Conservation (phyloP, 2,113 vertebrate species). For the Clarias batrachus region DNA sequence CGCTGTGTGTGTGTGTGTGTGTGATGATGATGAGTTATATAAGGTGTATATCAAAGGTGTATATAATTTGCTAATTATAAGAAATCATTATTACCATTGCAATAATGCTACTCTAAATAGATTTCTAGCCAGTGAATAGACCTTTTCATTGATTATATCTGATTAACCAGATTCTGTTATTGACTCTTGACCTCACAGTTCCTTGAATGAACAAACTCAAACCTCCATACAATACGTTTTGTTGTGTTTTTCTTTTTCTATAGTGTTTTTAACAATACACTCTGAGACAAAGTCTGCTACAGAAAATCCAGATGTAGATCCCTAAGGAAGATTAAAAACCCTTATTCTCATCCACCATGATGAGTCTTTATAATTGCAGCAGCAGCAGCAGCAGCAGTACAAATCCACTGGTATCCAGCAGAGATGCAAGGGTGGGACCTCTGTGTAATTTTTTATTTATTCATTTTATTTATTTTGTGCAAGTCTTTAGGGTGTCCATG, state of each 20-base stretch:
- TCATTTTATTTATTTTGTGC: not conserved
- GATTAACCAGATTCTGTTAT: not conserved
- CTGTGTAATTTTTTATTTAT: not conserved
- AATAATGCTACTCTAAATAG: not conserved
- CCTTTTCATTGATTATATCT: not conserved
- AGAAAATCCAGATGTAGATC: not conserved
- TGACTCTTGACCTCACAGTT: not conserved
- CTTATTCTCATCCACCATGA: not conserved
- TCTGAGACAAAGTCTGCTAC: not conserved
- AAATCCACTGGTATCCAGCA: not conserved
- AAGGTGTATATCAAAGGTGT: not conserved
- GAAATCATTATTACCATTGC: not conserved
- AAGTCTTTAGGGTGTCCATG: conserved; percentile 3
- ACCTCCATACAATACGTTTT: not conserved
- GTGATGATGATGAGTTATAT: not conserved
- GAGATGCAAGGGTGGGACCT: not conserved
- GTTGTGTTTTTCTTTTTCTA: not conserved
- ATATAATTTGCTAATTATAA: not conserved
- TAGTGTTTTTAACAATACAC: not conserved
- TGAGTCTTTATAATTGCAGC: not conserved
- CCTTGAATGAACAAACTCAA: not conserved
- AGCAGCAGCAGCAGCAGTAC: not conserved
- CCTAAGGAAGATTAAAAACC: not conserved
- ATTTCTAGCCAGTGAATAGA: not conserved
- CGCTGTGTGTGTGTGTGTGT: not conserved